Conservation (phyloP, 2,113 vertebrate genomes). For the Malurus melanocephalus region DNA sequence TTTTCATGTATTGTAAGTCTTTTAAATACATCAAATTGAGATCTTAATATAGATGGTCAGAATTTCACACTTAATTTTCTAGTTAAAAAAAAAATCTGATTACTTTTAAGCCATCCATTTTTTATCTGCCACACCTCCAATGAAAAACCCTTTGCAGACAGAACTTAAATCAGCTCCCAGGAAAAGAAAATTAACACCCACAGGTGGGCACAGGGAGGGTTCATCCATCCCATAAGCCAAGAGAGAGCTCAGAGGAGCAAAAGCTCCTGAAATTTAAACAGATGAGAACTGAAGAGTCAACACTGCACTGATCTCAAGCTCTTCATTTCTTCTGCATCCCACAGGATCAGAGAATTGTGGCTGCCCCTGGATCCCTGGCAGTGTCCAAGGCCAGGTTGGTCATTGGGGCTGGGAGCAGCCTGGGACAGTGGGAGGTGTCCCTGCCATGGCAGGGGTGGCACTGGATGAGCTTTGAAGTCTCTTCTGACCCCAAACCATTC, state of each 20-base stretch:
- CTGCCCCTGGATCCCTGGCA: not conserved
- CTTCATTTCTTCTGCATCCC: not conserved
- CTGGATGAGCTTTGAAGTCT: not conserved
- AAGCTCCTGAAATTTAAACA: not conserved
- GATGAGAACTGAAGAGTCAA: not conserved
- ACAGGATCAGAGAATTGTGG: not conserved
- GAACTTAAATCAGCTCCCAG: not conserved
- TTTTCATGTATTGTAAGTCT: not conserved
- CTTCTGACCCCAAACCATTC: not conserved
- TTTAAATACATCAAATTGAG: not conserved
- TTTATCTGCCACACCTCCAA: not conserved
- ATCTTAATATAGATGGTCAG: not conserved
- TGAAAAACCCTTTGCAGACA: not conserved
- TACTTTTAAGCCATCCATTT: not conserved
- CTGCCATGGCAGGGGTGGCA: not conserved
- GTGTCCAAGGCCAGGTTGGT: not conserved
- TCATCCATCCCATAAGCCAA: not conserved
- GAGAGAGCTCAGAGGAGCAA: not conserved
- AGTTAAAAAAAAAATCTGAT: not conserved
- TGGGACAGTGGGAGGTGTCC: not conserved
- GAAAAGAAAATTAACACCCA: not conserved
- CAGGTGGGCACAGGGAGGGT: too few species aligned
- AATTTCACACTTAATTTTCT: not conserved
- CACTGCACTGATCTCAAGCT: not conserved
- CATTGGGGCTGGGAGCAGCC: rapidly evolving